Evolutionary conservation across 1,140 invertebrate species (phyloP), one percentile per base, ranked within the genome.

Genomic region (Cataglyphis hispanica): DNA sequence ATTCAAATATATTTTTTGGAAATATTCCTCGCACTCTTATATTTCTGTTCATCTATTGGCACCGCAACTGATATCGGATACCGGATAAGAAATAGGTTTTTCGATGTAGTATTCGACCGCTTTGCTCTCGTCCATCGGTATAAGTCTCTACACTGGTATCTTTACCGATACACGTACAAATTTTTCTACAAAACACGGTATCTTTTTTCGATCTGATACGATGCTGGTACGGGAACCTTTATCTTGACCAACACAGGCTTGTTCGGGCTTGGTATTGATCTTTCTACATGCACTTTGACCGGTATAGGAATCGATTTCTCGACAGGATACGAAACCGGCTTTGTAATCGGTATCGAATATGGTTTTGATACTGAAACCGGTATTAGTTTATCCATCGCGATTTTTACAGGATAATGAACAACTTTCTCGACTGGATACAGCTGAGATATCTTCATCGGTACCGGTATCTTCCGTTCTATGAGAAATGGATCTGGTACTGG

Each of bases 291-390:
- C 1, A 96, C 96, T 91, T 96, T 96, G 5, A 97, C 96, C 61
- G 96, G 96, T 78, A 96, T 94, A 6, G 95, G 95, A 80, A 97
- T 97, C 86, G 96, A 96, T 43, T 97, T 93, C 67, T 95, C 95
- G 67, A 95, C 94, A 7, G 95, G 92, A 56, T 95, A 95, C 10
- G 91, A 93, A 0, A 94, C 91, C 19, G 93, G 92, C 27, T 94
- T 95, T 4, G 92, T 77, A 0, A 95, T 91, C 0, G 69, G 40
- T 4, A 90, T 81, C 0, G 95, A 93, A 22, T 95, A 89, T 1
- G 95, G 94, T 27, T 96, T 95, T 4, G 96, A 95, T 13, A 97
- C 97, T 91, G 97, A 96, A 1, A 97, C 96, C 77, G 97, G 97
- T 86, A 96, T 96, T 50, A 88, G 89, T 46, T 60, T 60, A 4